Conservation (phyloP, 1,140 invertebrate species). For the Tachypleus tridentatus region DNA sequence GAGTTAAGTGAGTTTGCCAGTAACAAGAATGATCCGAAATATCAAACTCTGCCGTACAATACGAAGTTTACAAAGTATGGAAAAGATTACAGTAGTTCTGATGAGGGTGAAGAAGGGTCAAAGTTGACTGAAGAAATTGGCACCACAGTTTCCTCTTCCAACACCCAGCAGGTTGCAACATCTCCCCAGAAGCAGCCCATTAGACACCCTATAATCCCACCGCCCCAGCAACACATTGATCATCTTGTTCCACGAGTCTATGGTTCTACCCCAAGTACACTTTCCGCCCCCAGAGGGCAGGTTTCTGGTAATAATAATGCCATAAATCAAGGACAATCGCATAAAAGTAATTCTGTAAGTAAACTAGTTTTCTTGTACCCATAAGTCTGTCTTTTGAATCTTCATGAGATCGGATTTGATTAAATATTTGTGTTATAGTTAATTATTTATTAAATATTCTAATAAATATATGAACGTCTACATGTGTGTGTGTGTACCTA, state of each 20-base stretch:
- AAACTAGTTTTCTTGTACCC: no score
- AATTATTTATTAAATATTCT: no score
- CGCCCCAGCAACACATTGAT: constrained; percentile 10
- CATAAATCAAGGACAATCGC: no score
- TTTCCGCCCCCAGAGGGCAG: constrained; percentile 3
- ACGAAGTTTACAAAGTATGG: constrained; percentile 49
- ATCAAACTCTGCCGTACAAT: constrained; percentile 82
- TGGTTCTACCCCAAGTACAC: not conserved
- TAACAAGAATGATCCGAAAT: constrained; percentile 83
- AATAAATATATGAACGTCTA: no score
- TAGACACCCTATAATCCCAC: constrained; percentile 9
- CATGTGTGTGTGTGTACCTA: no score
- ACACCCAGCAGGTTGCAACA: no score
- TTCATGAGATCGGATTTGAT: no score
- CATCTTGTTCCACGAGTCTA: not conserved
- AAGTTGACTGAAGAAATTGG: constrained; percentile 19
- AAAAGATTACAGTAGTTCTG: constrained; percentile 19
- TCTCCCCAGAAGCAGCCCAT: constrained; percentile 1
- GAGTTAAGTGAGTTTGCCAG: constrained; percentile 35
- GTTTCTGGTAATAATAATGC: no score
- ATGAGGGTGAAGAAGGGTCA: constrained; percentile 21
- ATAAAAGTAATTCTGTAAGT: no score
- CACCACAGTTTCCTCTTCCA: not conserved
- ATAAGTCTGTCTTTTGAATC: no score
- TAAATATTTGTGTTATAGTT: no score